These are phyloP conservation scores for Malacoraja senta DNA, from an alignment of 2,797 vertebrate species.

Conservation along the genomic window DNA sequence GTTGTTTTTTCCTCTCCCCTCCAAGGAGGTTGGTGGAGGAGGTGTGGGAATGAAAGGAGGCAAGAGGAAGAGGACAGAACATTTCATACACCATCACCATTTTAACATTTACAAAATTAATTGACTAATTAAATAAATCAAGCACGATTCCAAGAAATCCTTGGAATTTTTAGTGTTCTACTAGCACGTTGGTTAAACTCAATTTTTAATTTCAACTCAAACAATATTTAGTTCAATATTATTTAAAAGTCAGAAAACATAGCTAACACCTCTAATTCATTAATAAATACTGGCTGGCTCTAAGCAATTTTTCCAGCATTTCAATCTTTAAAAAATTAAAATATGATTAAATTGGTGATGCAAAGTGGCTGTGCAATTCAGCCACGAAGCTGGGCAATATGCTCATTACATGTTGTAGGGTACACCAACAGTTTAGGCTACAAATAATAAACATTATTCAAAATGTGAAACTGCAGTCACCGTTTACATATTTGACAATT, in stretches of 20 bases:
- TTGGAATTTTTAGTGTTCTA: constrained; percentile 30
- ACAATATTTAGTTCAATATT: constrained; percentile 14
- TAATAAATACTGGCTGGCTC: constrained; percentile 30
- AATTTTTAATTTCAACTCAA: constrained; percentile 3
- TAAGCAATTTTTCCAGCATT: constrained; percentile 26
- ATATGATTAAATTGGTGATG: not conserved
- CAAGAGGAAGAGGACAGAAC: not conserved
- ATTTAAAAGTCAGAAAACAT: constrained; percentile 28
- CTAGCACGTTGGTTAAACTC: constrained; percentile 28
- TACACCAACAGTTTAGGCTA: not conserved
- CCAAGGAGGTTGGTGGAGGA: not conserved
- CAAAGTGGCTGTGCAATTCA: constrained; percentile 29
- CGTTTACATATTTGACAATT: constrained; percentile 20
- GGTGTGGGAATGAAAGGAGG: not conserved
- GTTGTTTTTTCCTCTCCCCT: not conserved
- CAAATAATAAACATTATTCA: constrained; percentile 29
- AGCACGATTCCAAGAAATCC: not conserved
- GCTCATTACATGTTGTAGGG: not conserved
- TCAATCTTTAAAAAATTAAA: not conserved
- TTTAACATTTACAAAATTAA: not conserved
- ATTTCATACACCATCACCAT: not conserved
- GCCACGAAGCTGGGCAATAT: constrained; percentile 3
- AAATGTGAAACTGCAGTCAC: constrained; percentile 26
- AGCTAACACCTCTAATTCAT: constrained; percentile 22
- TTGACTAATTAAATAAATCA: constrained; percentile 13